Evolutionary conservation across 2,113 vertebrate species (phyloP).

Genomic region (Gobio gobio): DNA sequence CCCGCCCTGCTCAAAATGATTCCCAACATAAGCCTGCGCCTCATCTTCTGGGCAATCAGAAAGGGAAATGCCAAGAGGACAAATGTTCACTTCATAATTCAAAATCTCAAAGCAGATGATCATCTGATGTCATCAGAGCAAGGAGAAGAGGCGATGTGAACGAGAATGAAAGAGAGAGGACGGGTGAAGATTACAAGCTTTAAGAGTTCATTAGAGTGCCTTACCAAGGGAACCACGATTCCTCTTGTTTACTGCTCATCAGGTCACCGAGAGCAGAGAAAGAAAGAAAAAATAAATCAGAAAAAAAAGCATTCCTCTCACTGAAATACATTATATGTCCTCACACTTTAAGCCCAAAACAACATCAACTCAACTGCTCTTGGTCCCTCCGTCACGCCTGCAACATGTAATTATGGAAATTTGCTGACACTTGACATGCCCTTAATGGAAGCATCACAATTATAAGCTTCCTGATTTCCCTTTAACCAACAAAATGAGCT

Average conservation of each 20-base stretch:
- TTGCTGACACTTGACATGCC: not conserved
- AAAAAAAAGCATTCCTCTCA: not conserved
- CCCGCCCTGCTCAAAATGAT: not conserved
- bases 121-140: slow-evolving; percentile 20
- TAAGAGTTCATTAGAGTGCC: slow-evolving; percentile 24
- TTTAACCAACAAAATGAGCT: not conserved
- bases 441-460: not conserved
- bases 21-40: not conserved
- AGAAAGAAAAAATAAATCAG: slow-evolving; percentile 1
- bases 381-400: not conserved
- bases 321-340: not conserved
- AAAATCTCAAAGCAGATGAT: slow-evolving; percentile 30
- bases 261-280: not conserved
- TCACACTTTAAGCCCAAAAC: not conserved
- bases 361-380: not conserved
- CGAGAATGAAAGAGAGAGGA: not conserved
- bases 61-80: not conserved
- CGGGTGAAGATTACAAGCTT: slow-evolving; percentile 5
- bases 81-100: slow-evolving; percentile 5
- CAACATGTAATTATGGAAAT: not conserved
- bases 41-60: slow-evolving; percentile 15
- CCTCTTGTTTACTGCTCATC: slow-evolving; percentile 46
- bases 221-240: slow-evolving; percentile 46
- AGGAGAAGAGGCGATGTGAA: not conserved
- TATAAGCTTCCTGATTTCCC: not conserved